These are phyloP conservation scores for Nebria salina DNA, from an alignment of 2,888 invertebrate genomes.

Conservation along the genomic window DNA sequence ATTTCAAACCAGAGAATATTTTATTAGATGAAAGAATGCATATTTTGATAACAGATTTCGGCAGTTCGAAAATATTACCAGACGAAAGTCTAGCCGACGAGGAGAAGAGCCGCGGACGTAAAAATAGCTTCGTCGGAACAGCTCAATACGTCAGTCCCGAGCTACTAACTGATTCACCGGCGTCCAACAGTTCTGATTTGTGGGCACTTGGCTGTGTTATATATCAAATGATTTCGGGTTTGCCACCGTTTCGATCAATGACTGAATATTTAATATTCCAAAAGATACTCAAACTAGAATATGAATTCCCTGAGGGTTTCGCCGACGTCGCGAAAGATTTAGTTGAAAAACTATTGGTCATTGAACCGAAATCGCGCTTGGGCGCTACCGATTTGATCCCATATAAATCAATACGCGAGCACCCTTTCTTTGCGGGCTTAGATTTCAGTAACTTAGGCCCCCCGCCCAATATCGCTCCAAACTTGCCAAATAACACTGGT, in stretches of 20 bases:
- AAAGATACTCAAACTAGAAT: conserved; percentile 90
- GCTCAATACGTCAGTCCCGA: conserved; percentile 99
- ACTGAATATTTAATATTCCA: conserved; percentile 97
- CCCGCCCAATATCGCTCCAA: conserved; percentile 85
- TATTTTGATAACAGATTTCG: conserved; percentile 96
- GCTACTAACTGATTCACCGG: conserved; percentile 80
- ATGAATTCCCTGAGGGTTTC: conserved; percentile 93
- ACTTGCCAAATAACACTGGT: conserved; percentile 73
- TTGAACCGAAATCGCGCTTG: conserved; percentile 82
- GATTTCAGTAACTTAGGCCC: conserved; percentile 85
- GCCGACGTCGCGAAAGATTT: conserved; percentile 86
- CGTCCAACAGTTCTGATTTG: conserved; percentile 84
- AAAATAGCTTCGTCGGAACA: conserved; percentile 95
- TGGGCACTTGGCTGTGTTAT: conserved; percentile 98
- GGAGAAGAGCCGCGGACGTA: conserved; percentile 64
- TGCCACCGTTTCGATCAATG: conserved; percentile 90
- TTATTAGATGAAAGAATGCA: conserved; percentile 96
- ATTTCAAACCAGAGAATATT: conserved; percentile 98
- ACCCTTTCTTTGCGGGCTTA: conserved; percentile 86
- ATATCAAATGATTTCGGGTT: conserved; percentile 95
- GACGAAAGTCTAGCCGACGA: conserved; percentile 55
- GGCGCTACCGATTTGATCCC: conserved; percentile 80
- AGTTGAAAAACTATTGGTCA: conserved; percentile 83
- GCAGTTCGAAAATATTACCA: conserved; percentile 89
- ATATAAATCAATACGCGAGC: conserved; percentile 85